phyloP scores from a whole-genome alignment of 2,113 vertebrate genomes.

The Nannobrachium achirus region DNA sequence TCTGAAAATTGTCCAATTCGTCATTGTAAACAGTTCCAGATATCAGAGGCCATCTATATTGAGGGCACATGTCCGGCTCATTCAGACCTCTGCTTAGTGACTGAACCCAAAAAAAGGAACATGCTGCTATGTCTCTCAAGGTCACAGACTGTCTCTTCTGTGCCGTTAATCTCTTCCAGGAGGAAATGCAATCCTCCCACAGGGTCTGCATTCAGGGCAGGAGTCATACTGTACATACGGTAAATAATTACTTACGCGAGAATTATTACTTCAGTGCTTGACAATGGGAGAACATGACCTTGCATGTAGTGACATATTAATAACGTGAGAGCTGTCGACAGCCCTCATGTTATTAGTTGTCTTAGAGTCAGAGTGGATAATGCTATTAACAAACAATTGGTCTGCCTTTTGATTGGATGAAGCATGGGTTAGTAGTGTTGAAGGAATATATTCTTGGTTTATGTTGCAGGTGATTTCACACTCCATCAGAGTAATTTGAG shows the following conservation, averaged over 20 bases:
- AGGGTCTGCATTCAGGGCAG: constrained; percentile 21
- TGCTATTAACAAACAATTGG: no score
- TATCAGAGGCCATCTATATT: constrained; percentile 39
- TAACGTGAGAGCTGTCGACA: background rate
- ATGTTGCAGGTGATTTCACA: no score
- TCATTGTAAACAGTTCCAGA: background rate
- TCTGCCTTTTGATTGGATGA: no score
- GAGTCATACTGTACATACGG: constrained; percentile 25
- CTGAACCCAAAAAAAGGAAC: constrained; percentile 10
- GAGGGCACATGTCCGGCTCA: constrained; percentile 33
- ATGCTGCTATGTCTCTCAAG: constrained; percentile 43
- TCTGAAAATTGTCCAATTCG: background rate
- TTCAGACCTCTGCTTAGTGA: constrained; percentile 46
- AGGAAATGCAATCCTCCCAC: constrained; percentile 65
- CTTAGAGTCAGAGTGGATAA: no score
- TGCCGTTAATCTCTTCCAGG: constrained; percentile 41
- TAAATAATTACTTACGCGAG: constrained; percentile 26
- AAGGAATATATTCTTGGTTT: no score
- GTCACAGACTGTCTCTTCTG: constrained; percentile 52
- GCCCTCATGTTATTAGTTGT: no score
- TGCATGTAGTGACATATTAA: background rate
- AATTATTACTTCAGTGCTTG: background rate
- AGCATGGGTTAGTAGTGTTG: no score
- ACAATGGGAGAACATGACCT: background rate
- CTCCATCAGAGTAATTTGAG: no score